Conservation (phyloP, 2,797 vertebrate species). For the Mus caroli region DNA sequence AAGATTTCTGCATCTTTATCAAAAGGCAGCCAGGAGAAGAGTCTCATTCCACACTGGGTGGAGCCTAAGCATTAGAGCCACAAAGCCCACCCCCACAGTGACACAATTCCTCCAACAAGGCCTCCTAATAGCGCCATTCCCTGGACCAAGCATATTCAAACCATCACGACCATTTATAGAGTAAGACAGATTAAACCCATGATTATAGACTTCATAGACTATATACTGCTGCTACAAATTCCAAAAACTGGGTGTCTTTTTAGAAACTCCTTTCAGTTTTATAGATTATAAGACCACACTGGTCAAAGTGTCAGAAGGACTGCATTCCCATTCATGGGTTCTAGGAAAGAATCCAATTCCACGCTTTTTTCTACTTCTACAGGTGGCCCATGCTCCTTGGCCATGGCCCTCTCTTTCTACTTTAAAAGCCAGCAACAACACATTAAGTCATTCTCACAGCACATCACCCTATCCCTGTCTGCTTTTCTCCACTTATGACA, state of each 20-base stretch:
- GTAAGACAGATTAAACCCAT: constrained; percentile 10
- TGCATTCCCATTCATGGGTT: background rate
- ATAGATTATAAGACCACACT: background rate
- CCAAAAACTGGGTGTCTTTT: background rate
- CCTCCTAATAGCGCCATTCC: background rate
- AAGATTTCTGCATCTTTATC: background rate
- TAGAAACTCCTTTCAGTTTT: constrained; percentile 49
- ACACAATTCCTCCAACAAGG: background rate
- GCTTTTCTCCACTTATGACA: background rate
- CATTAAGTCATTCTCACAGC: background rate
- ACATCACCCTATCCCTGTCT: background rate
- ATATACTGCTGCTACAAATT: constrained; percentile 49
- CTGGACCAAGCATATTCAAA: background rate
- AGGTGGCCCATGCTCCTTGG: background rate
- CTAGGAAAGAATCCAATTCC: background rate
- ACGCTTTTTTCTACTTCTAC: background rate
- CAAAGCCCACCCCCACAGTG: background rate
- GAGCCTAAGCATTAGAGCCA: background rate
- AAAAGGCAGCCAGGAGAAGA: background rate
- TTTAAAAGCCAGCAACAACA: constrained; percentile 22
- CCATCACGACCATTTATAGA: background rate
- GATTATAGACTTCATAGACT: background rate
- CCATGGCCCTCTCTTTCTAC: too few species aligned
- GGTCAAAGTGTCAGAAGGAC: background rate
- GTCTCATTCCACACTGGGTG: background rate